These are phyloP conservation scores for Argyresthia albistria DNA, from an alignment of 2,888 invertebrate genomes.

Conservation along the genomic window DNA sequence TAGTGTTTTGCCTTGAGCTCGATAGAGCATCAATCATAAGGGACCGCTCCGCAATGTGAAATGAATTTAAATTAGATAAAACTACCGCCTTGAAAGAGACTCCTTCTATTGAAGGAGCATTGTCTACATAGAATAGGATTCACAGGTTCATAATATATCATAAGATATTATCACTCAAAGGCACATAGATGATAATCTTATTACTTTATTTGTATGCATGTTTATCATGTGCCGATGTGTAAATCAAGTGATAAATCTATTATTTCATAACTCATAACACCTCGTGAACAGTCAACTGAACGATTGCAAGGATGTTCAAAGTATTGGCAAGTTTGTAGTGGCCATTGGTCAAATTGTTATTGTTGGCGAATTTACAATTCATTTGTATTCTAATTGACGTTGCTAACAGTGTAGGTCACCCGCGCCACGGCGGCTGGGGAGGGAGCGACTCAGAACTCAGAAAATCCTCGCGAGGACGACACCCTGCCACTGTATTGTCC, in stretches of 20 bases:
- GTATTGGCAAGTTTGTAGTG: too few species aligned
- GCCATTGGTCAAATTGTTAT: constrained; percentile 2
- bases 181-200: too few species aligned
- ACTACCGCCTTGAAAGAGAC: not conserved
- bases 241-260: not conserved
- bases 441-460: not conserved
- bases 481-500: too few species aligned
- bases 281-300: not conserved
- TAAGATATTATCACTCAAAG: too few species aligned
- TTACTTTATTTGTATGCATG: not conserved
- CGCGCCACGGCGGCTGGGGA: not conserved
- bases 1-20: constrained; percentile 1
- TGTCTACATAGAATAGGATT: not conserved
- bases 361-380: constrained; percentile 10
- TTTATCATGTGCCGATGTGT: not conserved
- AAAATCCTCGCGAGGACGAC: not conserved
- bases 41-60: constrained; percentile 1
- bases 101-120: not conserved
- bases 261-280: too few species aligned
- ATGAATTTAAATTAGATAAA: constrained; percentile 1
- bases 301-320: too few species aligned
- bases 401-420: not conserved
- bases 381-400: constrained; percentile 36
- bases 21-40: constrained; percentile 1
- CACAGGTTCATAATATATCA: too few species aligned